Base-by-base conservation (phyloP, 2,888 invertebrate genomes). In the Apamea epomidion region DNA sequence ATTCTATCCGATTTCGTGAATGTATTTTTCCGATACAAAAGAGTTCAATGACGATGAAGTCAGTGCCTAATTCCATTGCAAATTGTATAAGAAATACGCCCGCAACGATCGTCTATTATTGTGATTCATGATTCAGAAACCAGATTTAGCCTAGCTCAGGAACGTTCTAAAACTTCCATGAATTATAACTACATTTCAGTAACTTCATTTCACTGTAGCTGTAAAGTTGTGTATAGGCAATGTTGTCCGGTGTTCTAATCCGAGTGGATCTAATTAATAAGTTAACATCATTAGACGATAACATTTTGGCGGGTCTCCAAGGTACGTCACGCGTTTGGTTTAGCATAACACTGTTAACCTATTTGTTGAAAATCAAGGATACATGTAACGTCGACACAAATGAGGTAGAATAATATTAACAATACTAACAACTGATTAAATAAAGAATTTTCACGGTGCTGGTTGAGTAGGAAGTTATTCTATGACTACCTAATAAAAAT, bases 311-410 rank as follows among this genome's bases (percentile, higher is more conserved):
- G 62, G 54, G 60, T 54, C 42, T 93, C 96, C 96, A 96, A 91
- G 86, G 88, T 90, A 91, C 92, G 92, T 92, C 91, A 92, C 88
- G 87, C 88, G 89, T 92, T 91, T 89, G 91, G 92, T 92, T 93
- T 93, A 87, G 92, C 91, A 92, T 88, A 91, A 89, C 92, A 92
- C 91, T 90, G 93, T 94, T 95, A 95, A 95, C 95, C 95, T 93
- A 95, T 93, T 94, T 95, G 89, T 91, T 92, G 90, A 90, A 89
- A 91, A 82, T 89, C 92, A 93, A 93, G 93, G 93, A 92, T 93
- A 88, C 65, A 82, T 84, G 83, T 86, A 87, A 88, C 86, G 81
- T 82, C 78, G 69, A 73, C 73, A 32, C 42, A 77, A 77, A 45
- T 80, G 71, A 29, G n/a, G 71, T 54, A 73, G 51, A 77, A 82